phyloP scores from a whole-genome alignment of 53 echinoderm and acorn worm species.

The Mesocentrotus franciscanus region DNA sequence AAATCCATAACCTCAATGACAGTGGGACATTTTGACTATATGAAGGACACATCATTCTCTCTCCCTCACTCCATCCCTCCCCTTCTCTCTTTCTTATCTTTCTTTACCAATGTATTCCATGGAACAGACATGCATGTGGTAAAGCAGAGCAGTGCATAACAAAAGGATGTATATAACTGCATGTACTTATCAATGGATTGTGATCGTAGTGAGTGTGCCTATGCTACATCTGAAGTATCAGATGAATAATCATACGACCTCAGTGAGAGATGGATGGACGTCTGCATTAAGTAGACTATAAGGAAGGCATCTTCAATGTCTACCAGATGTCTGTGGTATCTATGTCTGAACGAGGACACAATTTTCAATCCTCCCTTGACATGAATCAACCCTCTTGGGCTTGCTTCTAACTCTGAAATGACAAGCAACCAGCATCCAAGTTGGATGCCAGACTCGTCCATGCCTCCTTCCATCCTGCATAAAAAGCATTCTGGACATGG shows the following conservation, averaged over 20 bases:
- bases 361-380: slow-evolving; percentile 21
- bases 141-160: not conserved
- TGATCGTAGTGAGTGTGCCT: not conserved
- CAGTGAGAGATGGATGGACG: slow-evolving; percentile 36
- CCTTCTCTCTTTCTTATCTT: too few relatives aligned
- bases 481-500: not conserved
- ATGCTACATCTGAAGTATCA: not conserved
- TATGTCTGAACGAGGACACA: slow-evolving; percentile 34
- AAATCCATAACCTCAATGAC: not conserved
- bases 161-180: not conserved
- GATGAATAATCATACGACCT: not conserved
- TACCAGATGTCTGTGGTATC: slow-evolving; percentile 54
- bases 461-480: not conserved
- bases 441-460: not conserved
- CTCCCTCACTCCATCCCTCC: too few relatives aligned
- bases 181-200: slow-evolving; percentile 1
- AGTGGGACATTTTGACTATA: not conserved
- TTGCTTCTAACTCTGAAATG: not conserved
- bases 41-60: not conserved
- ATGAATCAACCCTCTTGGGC: slow-evolving; percentile 9
- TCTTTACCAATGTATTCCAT: not conserved
- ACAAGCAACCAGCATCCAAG: not conserved
- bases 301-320: slow-evolving; percentile 30
- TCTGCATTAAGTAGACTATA: slow-evolving; percentile 22
- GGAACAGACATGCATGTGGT: not conserved